A percentile compares a stretch with the other conserved stretches of the same genome.
Conservation (phyloP, 2,888 invertebrate species). For the Xanthorhoe designata region DNA sequence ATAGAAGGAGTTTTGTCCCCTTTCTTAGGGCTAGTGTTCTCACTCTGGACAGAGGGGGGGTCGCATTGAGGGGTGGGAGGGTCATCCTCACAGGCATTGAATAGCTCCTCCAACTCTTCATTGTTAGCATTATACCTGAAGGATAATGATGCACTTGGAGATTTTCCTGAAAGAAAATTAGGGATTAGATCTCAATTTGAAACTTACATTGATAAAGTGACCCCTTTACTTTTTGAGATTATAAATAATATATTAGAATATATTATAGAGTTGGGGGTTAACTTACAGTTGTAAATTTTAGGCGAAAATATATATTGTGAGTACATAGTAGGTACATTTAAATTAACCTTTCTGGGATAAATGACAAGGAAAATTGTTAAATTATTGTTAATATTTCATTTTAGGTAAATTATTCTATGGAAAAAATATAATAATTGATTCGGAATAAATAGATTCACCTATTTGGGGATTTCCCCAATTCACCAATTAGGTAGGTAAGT, state of each 20-base stretch:
- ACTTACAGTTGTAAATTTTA: too few species aligned
- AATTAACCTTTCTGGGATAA: too few species aligned
- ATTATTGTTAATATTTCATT: too few species aligned
- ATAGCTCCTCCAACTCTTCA: constrained; percentile 90
- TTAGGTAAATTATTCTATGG: too few species aligned
- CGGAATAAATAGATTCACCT: neutral
- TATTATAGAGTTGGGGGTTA: too few species aligned
- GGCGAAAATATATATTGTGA: too few species aligned
- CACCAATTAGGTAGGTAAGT: neutral
- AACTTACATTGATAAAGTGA: too few species aligned
- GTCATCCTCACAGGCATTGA: constrained; percentile 87
- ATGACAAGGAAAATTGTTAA: too few species aligned
- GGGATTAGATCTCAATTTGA: neutral
- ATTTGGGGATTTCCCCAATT: constrained; percentile 45
- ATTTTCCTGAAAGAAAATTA: constrained; percentile 65
- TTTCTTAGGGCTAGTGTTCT: constrained; percentile 77
- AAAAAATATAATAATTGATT: neutral
- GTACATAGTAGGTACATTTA: too few species aligned
- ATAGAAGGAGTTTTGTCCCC: constrained; percentile 77
- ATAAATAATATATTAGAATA: too few species aligned
- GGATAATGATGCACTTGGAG: constrained; percentile 81
- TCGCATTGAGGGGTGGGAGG: constrained; percentile 79
- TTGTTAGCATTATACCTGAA: constrained; percentile 92
- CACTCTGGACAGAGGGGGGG: constrained; percentile 66
- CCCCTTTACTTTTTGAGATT: too few species aligned